A percentile compares a stretch with the other conserved stretches of the same genome.
phyloP scores from a whole-genome alignment of 2,888 invertebrate species.

The Eupeodes luniger region DNA sequence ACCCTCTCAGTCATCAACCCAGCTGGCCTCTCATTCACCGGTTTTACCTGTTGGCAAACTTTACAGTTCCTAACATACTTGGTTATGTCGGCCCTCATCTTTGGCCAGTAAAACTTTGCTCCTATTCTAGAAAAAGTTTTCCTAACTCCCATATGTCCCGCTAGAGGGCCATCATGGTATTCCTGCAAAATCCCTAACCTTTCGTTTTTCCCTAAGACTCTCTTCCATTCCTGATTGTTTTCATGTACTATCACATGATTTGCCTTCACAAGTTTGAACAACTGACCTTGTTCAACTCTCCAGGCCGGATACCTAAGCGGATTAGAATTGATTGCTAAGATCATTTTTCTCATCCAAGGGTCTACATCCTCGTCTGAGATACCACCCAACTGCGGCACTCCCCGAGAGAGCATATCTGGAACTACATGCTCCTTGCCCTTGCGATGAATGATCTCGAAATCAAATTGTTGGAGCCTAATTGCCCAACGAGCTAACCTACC shows the following conservation, averaged over 20 bases:
- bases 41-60: conserved; percentile 36
- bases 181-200: neutral
- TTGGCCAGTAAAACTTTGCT: conserved; percentile 26
- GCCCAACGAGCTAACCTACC: conserved; percentile 30
- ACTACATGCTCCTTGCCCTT: conserved; percentile 37
- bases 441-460: conserved; percentile 41
- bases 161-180: too few species aligned
- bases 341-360: neutral
- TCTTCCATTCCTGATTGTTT: neutral
- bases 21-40: conserved; percentile 21
- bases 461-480: neutral
- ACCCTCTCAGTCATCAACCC: too few species aligned
- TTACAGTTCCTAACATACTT: conserved; percentile 34
- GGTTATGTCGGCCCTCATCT: conserved; percentile 15
- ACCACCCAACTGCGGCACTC: neutral
- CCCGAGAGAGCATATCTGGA: conserved; percentile 25
- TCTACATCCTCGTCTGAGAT: neutral
- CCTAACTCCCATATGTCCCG: conserved; percentile 1
- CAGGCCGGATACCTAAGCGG: neutral
- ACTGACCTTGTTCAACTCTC: neutral
- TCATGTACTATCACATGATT: neutral
- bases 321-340: neutral
- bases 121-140: conserved; percentile 30
- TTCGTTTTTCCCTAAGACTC: neutral
- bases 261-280: neutral